These are phyloP conservation scores for Calypte anna DNA, from an alignment of 2,113 vertebrate species.

Conservation along the genomic window DNA sequence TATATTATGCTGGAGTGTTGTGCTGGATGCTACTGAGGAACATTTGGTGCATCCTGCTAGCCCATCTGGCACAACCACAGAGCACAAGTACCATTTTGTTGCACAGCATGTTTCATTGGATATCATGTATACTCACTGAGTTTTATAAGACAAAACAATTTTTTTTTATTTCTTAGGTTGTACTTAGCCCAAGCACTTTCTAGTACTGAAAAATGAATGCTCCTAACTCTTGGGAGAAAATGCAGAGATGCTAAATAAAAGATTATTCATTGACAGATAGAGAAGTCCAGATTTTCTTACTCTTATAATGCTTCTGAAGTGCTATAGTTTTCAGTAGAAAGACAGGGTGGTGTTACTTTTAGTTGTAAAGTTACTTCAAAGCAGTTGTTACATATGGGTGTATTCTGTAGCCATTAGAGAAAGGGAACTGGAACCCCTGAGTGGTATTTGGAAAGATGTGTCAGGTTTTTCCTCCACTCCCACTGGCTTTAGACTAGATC, in stretches of 20 bases:
- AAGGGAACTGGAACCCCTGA: background rate
- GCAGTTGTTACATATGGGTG: background rate
- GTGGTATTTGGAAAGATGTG: background rate
- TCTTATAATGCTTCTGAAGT: background rate
- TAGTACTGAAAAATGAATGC: background rate
- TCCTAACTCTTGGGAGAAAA: background rate
- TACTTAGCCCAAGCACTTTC: background rate
- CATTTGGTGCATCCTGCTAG: background rate
- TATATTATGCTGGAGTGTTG: background rate
- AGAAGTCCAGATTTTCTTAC: conserved; percentile 16
- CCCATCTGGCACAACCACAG: background rate
- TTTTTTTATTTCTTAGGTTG: background rate
- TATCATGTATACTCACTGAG: background rate
- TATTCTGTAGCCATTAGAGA: background rate
- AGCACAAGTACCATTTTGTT: background rate
- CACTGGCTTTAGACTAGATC: background rate
- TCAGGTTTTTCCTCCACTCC: background rate
- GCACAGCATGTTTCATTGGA: background rate
- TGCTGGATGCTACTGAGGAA: background rate
- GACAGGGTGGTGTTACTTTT: background rate
- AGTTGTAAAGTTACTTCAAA: background rate
- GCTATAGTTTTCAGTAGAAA: background rate
- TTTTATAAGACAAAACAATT: background rate
- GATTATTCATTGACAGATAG: conserved; percentile 31
- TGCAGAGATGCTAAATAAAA: conserved; percentile 17